Conservation (phyloP, 2,888 invertebrate species). For the Meteorus colon region DNA sequence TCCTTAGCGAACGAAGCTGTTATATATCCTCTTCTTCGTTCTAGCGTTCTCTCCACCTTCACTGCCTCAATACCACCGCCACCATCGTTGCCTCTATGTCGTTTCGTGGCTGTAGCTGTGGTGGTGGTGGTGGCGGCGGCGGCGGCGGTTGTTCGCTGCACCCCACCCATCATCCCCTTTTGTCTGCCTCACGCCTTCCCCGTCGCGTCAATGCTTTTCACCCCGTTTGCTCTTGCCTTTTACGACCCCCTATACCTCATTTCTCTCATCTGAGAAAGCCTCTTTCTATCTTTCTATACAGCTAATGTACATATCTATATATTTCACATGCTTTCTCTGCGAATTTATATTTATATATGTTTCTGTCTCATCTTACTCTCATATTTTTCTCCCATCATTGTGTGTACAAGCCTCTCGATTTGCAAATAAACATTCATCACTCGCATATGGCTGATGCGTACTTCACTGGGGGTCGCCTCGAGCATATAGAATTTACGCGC, state of each 20-base stretch:
- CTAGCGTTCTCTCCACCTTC: constrained; percentile 42
- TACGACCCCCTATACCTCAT: constrained; percentile 55
- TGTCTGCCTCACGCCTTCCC: constrained; percentile 29
- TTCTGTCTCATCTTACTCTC: constrained; percentile 10
- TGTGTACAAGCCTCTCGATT: constrained; percentile 36
- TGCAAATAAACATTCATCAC: constrained; percentile 61
- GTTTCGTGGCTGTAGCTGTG: constrained; percentile 8
- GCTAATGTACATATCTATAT: not conserved
- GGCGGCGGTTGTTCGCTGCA: constrained; percentile 12
- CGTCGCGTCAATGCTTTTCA: constrained; percentile 9
- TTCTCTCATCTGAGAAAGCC: constrained; percentile 22
- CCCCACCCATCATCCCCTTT: constrained; percentile 28
- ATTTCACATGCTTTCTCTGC: not conserved
- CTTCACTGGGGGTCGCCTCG: constrained; percentile 23
- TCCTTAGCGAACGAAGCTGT: constrained; percentile 60
- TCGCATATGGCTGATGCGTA: constrained; percentile 38
- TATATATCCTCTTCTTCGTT: constrained; percentile 52
- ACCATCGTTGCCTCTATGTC: constrained; percentile 8
- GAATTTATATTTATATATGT: not conserved
- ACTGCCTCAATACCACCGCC: constrained; percentile 23
- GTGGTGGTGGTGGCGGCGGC: not conserved
- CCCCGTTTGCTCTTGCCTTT: constrained; percentile 44
- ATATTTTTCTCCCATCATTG: constrained; percentile 13
- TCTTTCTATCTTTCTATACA: not conserved
- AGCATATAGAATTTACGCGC: constrained; percentile 38